A percentile compares a stretch with the other conserved stretches of the same genome.
Evolutionary conservation across 2,888 invertebrate genomes (phyloP).

Genomic region (Dimorphilus gyrociliatus): DNA sequence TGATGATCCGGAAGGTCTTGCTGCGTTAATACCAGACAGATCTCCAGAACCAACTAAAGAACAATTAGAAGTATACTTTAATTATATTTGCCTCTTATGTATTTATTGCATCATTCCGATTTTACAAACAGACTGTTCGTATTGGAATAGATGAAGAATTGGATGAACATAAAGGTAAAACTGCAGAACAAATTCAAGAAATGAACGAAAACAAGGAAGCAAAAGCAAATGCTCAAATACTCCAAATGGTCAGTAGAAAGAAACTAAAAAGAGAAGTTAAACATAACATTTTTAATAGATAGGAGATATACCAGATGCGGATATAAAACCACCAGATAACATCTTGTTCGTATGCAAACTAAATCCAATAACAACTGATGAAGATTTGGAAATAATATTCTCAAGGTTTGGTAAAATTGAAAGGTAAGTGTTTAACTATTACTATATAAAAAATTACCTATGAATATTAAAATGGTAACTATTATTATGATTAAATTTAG

Average conservation of each 20-base stretch:
- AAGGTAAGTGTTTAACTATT: conserved; percentile 35
- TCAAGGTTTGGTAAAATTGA: conserved; percentile 84
- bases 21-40: conserved; percentile 49
- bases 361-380: conserved; percentile 92
- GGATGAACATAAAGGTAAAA: conserved; percentile 71
- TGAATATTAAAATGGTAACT: conserved; percentile 3
- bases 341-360: conserved; percentile 97
- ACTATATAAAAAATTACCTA: conserved; percentile 8
- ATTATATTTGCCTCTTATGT: not conserved
- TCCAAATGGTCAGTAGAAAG: conserved; percentile 67
- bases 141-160: conserved; percentile 85
- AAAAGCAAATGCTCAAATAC: conserved; percentile 82
- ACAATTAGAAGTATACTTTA: conserved; percentile 43
- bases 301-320: conserved; percentile 89
- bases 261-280: no score
- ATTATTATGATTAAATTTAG: conserved; percentile 35
- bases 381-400: conserved; percentile 92
- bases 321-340: conserved; percentile 94
- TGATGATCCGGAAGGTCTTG: conserved; percentile 63
- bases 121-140: conserved; percentile 62
- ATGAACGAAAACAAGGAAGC: conserved; percentile 77
- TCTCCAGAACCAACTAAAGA: conserved; percentile 79
- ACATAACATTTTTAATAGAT: no score
- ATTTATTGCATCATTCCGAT: no score
- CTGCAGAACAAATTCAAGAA: conserved; percentile 67